Evolutionary conservation across 2,888 invertebrate species (phyloP), one percentile per base, ranked within the genome.

Genomic region (Linnaemya tessellans): DNA sequence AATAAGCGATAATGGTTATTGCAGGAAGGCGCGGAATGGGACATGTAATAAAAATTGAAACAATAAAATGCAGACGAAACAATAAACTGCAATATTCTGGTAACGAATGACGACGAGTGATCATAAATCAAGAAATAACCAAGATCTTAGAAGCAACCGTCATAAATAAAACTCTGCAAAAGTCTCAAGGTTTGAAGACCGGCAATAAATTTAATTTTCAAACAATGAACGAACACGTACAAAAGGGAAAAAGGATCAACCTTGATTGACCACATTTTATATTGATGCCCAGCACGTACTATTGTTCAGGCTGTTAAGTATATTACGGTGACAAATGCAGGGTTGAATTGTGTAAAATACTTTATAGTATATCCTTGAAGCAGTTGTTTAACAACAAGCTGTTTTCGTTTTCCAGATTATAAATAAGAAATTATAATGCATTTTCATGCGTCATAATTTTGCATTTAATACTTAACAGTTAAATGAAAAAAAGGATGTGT

Each of bases 211-310:
- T 80, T 58, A 0, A 58, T 38, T 73, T 54, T 18, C 0, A 73
- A 67, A 62, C 73, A 62, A 64, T 62, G 67, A 38, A 41, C 46
- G 49, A 43, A 20, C 41, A 70, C 22, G 46, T 22, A 22, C 43
- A 64, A 51, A 43, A 41, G 22, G 9, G 3, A 78, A 65, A 54
- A 70, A 60, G 86, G 84, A 87, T 84, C 86, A 89, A 88, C 88
- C 89, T 89, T 90, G 91, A 90, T 89, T 90, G 90, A 90, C 90
- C 90, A 89, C 90, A 90, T 86, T 86, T 83, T 80, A 38, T 78
- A 74, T 65, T 79, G 68, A 79, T 85, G 60, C 65, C 81, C 82
- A 81, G 81, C 84, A 84, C 84, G 78, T 84, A 43, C 64, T 56
- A 73, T 70, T 58, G 65, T 64, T 43, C 64, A 43, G 51, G 22